These are phyloP conservation scores for Drosophila robusta DNA, from an alignment of 2,888 invertebrate species.

Conservation along the genomic window DNA sequence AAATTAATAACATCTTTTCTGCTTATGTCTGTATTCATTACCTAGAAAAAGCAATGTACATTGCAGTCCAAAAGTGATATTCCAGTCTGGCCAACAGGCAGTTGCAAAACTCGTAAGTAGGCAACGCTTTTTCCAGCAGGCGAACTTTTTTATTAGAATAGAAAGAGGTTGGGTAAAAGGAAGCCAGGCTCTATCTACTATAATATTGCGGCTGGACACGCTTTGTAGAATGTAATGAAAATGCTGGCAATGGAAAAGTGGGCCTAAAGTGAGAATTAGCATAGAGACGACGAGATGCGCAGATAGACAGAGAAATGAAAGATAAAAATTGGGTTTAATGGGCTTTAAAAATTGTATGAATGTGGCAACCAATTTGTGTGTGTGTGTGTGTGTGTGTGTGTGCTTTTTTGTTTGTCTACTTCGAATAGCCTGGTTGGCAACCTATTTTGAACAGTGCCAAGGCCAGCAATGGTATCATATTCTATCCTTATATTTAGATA, in stretches of 20 bases:
- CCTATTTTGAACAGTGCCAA: slow-evolving; percentile 30
- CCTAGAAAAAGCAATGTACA: slow-evolving; percentile 11
- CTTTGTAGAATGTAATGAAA: slow-evolving; percentile 41
- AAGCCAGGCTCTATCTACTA: slow-evolving; percentile 10
- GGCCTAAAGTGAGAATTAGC: slow-evolving; percentile 51
- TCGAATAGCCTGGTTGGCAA: slow-evolving; percentile 13
- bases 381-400: slow-evolving; percentile 1
- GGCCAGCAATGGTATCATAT: slow-evolving; percentile 30
- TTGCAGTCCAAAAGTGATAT: neutral
- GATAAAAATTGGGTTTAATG: slow-evolving; percentile 50
- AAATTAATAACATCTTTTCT: no score
- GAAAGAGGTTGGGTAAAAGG: slow-evolving; percentile 7
- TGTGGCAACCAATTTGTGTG: slow-evolving; percentile 7
- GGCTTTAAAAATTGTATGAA: slow-evolving; percentile 28
- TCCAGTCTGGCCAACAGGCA: slow-evolving; percentile 40
- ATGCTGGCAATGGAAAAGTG: slow-evolving; percentile 56
- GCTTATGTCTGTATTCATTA: neutral
- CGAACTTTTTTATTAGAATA: slow-evolving; percentile 33
- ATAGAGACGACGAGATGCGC: slow-evolving; percentile 20
- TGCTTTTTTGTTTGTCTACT: neutral
- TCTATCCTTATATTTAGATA: slow-evolving; percentile 58
- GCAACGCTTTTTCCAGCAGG: slow-evolving; percentile 46
- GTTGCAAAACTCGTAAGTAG: slow-evolving; percentile 59
- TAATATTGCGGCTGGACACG: slow-evolving; percentile 56
- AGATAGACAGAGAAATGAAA: neutral